phyloP scores from a whole-genome alignment of 2,888 invertebrate genomes.

The Dyspetes luteomarginatus region DNA sequence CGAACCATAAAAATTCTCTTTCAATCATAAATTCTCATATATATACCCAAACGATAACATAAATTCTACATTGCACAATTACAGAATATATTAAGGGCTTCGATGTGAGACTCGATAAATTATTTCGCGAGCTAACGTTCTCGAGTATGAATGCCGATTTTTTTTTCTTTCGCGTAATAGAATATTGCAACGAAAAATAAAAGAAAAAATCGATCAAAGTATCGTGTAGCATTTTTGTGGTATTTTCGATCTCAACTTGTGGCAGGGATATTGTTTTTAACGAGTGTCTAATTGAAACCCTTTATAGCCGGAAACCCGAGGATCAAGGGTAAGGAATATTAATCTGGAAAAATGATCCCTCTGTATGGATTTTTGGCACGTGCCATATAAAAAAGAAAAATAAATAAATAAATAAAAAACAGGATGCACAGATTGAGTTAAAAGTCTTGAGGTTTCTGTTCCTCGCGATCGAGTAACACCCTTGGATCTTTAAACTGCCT shows the following conservation, averaged over 20 bases:
- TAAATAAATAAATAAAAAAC: slow-evolving; percentile 10
- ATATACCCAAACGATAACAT: background rate
- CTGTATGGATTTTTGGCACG: slow-evolving; percentile 45
- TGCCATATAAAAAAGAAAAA: slow-evolving; percentile 25
- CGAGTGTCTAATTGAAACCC: slow-evolving; percentile 27
- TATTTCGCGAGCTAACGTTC: slow-evolving; percentile 1
- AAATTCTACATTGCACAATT: slow-evolving; percentile 6
- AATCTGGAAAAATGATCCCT: slow-evolving; percentile 51
- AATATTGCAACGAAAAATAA: background rate
- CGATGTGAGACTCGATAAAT: slow-evolving; percentile 15
- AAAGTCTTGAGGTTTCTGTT: slow-evolving; percentile 57
- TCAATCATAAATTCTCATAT: slow-evolving; percentile 6
- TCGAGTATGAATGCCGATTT: background rate
- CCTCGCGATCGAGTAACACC: slow-evolving; percentile 45
- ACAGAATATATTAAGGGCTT: slow-evolving; percentile 1
- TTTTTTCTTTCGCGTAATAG: background rate
- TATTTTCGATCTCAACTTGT: slow-evolving; percentile 32
- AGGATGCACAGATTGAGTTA: slow-evolving; percentile 53
- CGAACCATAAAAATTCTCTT: slow-evolving; percentile 45
- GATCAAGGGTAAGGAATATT: slow-evolving; percentile 16
- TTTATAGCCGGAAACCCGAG: slow-evolving; percentile 20
- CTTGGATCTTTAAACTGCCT: slow-evolving; percentile 26
- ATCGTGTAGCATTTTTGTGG: slow-evolving; percentile 5
- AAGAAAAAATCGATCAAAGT: background rate
- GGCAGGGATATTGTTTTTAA: background rate